Evolutionary conservation across 2,113 vertebrate species (phyloP).

Genomic region (Sialia sialis): DNA sequence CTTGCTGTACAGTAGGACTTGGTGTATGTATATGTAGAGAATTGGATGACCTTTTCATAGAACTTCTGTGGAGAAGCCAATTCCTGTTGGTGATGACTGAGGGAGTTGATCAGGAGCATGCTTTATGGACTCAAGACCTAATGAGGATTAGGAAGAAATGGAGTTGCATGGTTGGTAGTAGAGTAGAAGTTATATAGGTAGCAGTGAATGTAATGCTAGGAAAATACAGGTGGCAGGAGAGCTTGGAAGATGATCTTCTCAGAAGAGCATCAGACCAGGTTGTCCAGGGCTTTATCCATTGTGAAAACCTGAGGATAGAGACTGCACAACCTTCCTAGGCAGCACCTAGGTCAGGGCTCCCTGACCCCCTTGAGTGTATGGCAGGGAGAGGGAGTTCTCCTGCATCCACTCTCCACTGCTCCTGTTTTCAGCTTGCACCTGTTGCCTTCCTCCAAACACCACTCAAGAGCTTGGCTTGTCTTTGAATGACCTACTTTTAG

Average conservation of each 20-base stretch:
- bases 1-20: not conserved
- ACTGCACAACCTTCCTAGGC: not conserved
- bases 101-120: not conserved
- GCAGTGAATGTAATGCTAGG: not conserved
- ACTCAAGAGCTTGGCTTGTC: not conserved
- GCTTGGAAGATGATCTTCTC: not conserved
- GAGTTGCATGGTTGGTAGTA: not conserved
- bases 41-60: not conserved
- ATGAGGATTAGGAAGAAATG: not conserved
- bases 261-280: not conserved
- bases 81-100: not conserved
- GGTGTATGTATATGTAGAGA: not conserved
- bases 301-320: not conserved
- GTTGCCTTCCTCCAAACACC: not conserved
- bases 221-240: not conserved
- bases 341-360: not conserved
- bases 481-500: not conserved
- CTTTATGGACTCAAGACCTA: not conserved
- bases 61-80: not conserved
- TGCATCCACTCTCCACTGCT: not conserved
- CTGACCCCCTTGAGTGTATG: fast-evolving
- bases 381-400: not conserved
- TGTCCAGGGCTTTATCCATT: not conserved
- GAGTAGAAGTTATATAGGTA: not conserved
- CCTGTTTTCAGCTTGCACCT: not conserved